A percentile compares a stretch with the other conserved stretches of the same genome.
Conservation (phyloP, 2,888 invertebrate genomes). For the Pyrochroa serraticornis region DNA sequence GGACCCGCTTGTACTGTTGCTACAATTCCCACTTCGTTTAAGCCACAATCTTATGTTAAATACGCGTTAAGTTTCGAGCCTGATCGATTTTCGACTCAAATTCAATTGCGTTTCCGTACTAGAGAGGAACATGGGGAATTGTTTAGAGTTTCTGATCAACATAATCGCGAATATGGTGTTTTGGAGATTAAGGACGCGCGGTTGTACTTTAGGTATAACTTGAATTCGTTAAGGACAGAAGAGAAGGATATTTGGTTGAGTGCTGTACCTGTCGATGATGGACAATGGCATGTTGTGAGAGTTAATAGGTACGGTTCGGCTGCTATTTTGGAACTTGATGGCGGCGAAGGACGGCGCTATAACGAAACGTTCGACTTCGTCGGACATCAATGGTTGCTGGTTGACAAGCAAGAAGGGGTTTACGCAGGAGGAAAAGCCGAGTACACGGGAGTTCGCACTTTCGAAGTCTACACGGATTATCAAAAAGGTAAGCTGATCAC, state of each 20-base stretch:
- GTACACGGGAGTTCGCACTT: slow-evolving; percentile 91
- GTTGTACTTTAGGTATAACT: slow-evolving; percentile 89
- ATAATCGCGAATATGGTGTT: slow-evolving; percentile 92
- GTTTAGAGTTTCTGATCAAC: slow-evolving; percentile 92
- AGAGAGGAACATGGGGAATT: slow-evolving; percentile 92
- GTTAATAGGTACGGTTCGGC: slow-evolving; percentile 92
- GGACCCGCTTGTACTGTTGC: slow-evolving; percentile 86
- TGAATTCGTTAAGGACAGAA: slow-evolving; percentile 89
- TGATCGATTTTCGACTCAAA: slow-evolving; percentile 88
- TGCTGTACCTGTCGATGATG: slow-evolving; percentile 90
- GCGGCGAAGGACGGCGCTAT: slow-evolving; percentile 91
- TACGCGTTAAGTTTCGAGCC: slow-evolving; percentile 95
- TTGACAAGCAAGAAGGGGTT: slow-evolving; percentile 93
- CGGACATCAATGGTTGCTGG: slow-evolving; percentile 90
- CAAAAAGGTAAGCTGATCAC: slow-evolving; percentile 73
- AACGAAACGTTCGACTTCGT: slow-evolving; percentile 91
- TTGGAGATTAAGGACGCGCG: slow-evolving; percentile 88
- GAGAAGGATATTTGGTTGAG: slow-evolving; percentile 90
- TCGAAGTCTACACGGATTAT: slow-evolving; percentile 93
- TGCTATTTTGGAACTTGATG: slow-evolving; percentile 90
- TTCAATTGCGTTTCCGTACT: slow-evolving; percentile 92
- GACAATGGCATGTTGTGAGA: slow-evolving; percentile 95
- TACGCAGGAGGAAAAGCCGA: slow-evolving; percentile 96
- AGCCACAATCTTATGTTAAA: slow-evolving; percentile 94
- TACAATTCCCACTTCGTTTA: slow-evolving; percentile 90